Conservation (phyloP, 2,888 invertebrate species). For the Brachypterus glaber region DNA sequence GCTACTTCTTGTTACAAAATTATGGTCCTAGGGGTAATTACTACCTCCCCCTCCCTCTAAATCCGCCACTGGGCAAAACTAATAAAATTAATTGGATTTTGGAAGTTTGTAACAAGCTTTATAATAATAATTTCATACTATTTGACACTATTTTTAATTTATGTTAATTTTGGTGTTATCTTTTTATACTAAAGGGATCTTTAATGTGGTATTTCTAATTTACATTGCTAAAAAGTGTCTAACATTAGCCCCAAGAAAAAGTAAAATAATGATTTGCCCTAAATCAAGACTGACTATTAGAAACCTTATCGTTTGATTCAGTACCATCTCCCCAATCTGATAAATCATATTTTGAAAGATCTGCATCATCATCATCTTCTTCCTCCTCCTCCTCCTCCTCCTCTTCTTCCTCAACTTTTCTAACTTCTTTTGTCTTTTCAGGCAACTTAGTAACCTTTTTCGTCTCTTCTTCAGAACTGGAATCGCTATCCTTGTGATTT, state of each 20-base stretch:
- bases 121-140: no score
- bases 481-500: slow-evolving; percentile 15
- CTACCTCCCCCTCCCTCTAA: no score
- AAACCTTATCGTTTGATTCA: slow-evolving; percentile 22
- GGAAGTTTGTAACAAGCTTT: no score
- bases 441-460: slow-evolving; percentile 7
- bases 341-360: slow-evolving; percentile 49
- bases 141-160: no score
- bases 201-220: no score
- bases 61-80: no score
- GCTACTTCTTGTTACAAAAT: no score
- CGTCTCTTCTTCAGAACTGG: slow-evolving; percentile 16
- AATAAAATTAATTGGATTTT: no score
- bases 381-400: slow-evolving; percentile 45
- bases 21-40: no score
- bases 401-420: slow-evolving; percentile 26
- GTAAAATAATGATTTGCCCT: slow-evolving; percentile 19
- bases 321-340: slow-evolving; percentile 45
- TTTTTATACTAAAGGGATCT: no score
- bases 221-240: slow-evolving; percentile 1
- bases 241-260: not conserved
- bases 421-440: slow-evolving; percentile 9
- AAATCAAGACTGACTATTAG: slow-evolving; percentile 25
- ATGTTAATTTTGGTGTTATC: no score
- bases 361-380: slow-evolving; percentile 46